Evolutionary conservation across 2,888 invertebrate species (phyloP).

Genomic region (Orthosia gracilis): DNA sequence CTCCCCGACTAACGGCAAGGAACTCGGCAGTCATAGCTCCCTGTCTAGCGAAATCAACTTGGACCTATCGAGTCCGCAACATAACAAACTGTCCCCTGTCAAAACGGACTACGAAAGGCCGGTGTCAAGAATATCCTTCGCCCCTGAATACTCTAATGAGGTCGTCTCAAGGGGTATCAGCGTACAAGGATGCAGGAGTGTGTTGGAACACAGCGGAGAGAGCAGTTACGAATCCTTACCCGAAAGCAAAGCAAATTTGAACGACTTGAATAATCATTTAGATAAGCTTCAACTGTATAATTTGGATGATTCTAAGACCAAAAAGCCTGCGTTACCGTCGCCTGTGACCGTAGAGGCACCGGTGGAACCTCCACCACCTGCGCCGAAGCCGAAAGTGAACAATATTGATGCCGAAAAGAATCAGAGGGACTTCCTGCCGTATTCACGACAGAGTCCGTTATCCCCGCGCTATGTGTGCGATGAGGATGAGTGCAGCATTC

Average conservation of each 20-base stretch:
- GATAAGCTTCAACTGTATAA: slow-evolving; percentile 83
- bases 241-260: slow-evolving; percentile 74
- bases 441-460: slow-evolving; percentile 87
- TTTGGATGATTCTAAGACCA: slow-evolving; percentile 74
- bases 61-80: slow-evolving; percentile 90
- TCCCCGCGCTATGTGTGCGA: slow-evolving; percentile 94
- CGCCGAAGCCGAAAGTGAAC: slow-evolving; percentile 78
- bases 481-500: slow-evolving; percentile 95
- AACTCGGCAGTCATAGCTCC: slow-evolving; percentile 86
- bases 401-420: slow-evolving; percentile 80
- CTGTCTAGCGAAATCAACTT: slow-evolving; percentile 91
- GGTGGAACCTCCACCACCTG: slow-evolving; percentile 71
- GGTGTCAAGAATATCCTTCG: slow-evolving; percentile 82
- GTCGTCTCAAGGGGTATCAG: slow-evolving; percentile 86
- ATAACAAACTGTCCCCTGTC: slow-evolving; percentile 80
- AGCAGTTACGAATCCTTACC: slow-evolving; percentile 82
- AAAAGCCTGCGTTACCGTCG: slow-evolving; percentile 76
- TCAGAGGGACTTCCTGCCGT: slow-evolving; percentile 79
- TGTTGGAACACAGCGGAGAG: slow-evolving; percentile 84
- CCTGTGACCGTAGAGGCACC: slow-evolving; percentile 74
- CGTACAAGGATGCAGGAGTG: slow-evolving; percentile 81
- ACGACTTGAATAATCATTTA: slow-evolving; percentile 79
- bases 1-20: slow-evolving; percentile 86
- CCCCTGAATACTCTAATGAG: slow-evolving; percentile 84
- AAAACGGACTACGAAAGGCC: slow-evolving; percentile 84